phyloP scores from a whole-genome alignment of 2,113 vertebrate species.

The mouse (Mus musculus) region DNA sequence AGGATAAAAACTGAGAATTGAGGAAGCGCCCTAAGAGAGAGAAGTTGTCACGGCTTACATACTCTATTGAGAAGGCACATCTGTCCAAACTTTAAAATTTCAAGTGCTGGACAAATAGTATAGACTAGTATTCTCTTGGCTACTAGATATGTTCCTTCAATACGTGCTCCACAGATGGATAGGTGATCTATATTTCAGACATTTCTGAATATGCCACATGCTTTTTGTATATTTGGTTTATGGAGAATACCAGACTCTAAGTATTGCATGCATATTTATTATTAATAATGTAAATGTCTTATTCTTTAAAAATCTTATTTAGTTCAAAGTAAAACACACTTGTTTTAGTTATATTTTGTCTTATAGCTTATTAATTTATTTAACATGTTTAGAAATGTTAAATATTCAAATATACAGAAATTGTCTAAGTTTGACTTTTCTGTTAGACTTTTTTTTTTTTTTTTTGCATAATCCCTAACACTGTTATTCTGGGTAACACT shows the following conservation, averaged over 20 bases:
- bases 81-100: too few species aligned
- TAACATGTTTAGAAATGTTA: background rate
- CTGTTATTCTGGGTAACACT: constrained; percentile 63
- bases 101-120: background rate
- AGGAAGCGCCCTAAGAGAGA: background rate
- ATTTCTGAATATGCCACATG: background rate
- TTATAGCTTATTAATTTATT: background rate
- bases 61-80: background rate
- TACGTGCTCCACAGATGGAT: background rate
- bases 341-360: background rate
- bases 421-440: constrained; percentile 44
- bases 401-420: constrained; percentile 3
- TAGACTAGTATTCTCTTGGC: background rate
- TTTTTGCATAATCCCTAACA: background rate
- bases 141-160: background rate
- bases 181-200: background rate
- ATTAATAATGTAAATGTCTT: background rate
- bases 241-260: background rate
- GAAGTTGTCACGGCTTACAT: background rate
- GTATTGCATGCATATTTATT: background rate
- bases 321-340: background rate
- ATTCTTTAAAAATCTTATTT: background rate
- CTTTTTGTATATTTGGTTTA: background rate
- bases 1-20: background rate
- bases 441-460: constrained; percentile 11